Percentiles rank a stretch among this genome's conserved stretches.
These are phyloP conservation scores for Scaptodrosophila latifasciaeformis DNA, from an alignment of 2,888 invertebrate genomes.

Conservation along the genomic window DNA sequence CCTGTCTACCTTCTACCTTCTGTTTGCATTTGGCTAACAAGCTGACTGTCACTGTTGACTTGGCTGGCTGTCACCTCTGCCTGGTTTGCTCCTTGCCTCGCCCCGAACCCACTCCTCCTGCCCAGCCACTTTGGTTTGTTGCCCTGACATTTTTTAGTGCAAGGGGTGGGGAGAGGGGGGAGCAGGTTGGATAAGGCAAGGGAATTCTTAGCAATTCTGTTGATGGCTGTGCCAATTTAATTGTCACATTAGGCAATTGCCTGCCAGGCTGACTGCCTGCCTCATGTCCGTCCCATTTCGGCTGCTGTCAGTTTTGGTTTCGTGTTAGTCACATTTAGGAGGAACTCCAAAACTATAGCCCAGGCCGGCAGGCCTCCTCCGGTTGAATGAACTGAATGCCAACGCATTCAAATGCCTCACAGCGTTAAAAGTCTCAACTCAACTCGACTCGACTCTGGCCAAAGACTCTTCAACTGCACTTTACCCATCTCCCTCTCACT, in stretches of 20 bases:
- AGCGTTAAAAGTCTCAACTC: conserved; percentile 23
- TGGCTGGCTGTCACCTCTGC: too few species aligned
- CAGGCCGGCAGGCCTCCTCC: background rate
- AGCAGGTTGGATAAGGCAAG: too few species aligned
- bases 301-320: background rate
- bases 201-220: too few species aligned
- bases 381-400: conserved; percentile 9
- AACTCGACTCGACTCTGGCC: too few species aligned
- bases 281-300: conserved; percentile 5
- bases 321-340: background rate
- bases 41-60: too few species aligned
- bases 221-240: conserved; percentile 45
- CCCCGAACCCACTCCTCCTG: too few species aligned
- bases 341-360: background rate
- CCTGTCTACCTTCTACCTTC: too few species aligned
- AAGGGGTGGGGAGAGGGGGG: too few species aligned
- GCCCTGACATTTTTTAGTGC: too few species aligned
- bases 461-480: conserved; percentile 33
- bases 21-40: background rate
- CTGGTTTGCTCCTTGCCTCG: too few species aligned
- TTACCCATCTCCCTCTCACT: conserved; percentile 26
- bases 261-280: conserved; percentile 8
- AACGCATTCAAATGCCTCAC: too few species aligned
- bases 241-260: conserved; percentile 44
- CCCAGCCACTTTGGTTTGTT: too few species aligned